phyloP scores from a whole-genome alignment of 2,113 vertebrate genomes.

The Chrysochloris asiatica region DNA sequence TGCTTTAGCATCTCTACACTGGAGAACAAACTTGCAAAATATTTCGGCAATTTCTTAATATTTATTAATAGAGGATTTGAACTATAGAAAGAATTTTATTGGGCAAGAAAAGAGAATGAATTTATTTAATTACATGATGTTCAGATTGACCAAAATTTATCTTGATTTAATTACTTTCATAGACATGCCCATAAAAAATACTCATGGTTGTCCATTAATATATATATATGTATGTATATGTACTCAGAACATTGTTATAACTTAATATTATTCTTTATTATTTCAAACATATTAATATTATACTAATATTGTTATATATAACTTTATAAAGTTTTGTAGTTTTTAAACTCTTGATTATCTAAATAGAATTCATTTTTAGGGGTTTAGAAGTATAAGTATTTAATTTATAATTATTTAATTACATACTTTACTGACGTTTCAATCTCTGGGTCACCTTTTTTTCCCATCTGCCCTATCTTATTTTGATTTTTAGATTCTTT shows the following conservation, averaged over 20 bases:
- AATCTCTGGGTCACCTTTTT: background rate
- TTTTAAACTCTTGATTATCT: background rate
- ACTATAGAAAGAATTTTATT: background rate
- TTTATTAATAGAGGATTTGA: background rate
- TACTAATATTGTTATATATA: background rate
- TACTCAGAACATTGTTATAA: no score
- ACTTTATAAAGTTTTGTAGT: background rate
- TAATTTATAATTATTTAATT: slow-evolving; percentile 26
- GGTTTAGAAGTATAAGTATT: background rate
- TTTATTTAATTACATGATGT: background rate
- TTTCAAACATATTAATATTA: background rate
- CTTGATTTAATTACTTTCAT: background rate
- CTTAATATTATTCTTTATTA: background rate
- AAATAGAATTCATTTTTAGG: background rate
- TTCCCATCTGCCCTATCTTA: background rate
- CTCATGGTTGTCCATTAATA: no score
- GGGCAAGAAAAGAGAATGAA: background rate
- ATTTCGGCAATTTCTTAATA: background rate
- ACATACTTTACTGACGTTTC: background rate
- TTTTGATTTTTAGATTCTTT: background rate
- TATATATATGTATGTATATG: no score
- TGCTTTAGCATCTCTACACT: no score
- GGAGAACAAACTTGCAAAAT: no score
- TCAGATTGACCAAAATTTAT: slow-evolving; percentile 27
- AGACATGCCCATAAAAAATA: background rate